Base-by-base conservation (phyloP, 1,140 invertebrate genomes). In the Drosophila quadrilineata region DNA sequence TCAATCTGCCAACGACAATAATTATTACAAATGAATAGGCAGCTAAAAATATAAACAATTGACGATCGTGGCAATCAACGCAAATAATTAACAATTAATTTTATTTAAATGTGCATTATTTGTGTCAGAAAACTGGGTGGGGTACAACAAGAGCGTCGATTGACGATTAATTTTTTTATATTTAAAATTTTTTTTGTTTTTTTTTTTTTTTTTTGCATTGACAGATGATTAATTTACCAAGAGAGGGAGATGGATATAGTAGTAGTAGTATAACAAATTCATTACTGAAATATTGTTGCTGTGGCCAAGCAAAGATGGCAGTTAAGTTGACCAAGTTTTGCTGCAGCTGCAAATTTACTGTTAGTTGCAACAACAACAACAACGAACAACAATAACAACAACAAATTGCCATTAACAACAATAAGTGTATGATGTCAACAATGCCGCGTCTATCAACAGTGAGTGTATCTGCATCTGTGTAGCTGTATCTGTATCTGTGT, bases 401-500 rank as follows among this genome's bases (percentile, higher is more conserved):
- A n/a, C n/a, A n/a, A n/a, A n/a, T n/a, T n/a, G 53, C 52, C 36
- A 66, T 62, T 72, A 48, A 53, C 64, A 60, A 66, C 49, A 65
- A 43, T 62, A 53, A 71, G 49, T 64, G 73, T 65, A 82, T 82
- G 76, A 82, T 82, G 76, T 82, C 76, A 82, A 65, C 72, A 24
- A 62, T 43, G 40, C 40, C 40, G 14, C 22, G 2, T 33, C 10
- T 12, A 12, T 33, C n/a, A n/a, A n/a, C n/a, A n/a, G 29, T 40
- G 50, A 29, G 62, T 14, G 22, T 46, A 10, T 29, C 8, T 46
- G 33, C n/a, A n/a, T n/a, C n/a, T 19, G 8, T 35, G 4, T 1
- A 9, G 12, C 3, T 9, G 41, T 29, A 8, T 29, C 3, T 16
- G 12, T 16, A 8, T 22, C 6, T 22, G 29, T 29, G 49, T 16